Evolutionary conservation across 2,797 vertebrate genomes (phyloP).

Genomic region (Danio choprae): DNA sequence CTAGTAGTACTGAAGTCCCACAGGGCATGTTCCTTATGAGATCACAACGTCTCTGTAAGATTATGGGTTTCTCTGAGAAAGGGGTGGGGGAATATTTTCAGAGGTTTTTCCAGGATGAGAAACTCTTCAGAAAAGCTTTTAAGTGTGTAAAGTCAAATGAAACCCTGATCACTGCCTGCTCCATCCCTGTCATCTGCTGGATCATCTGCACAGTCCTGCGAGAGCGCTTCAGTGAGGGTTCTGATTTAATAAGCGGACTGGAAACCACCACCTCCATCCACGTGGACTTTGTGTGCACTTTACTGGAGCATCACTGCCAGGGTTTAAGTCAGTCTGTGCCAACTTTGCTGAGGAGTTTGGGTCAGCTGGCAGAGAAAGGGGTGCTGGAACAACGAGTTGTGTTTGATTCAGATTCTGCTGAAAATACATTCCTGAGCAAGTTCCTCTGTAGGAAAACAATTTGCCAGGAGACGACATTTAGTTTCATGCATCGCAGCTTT

Average conservation of each 20-base stretch:
- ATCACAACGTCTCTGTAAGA: background rate
- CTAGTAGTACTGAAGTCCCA: background rate
- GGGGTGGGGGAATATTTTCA: conserved; percentile 17
- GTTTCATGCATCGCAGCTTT: conserved; percentile 32
- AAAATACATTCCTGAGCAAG: too few relatives aligned
- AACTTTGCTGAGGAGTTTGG: conserved; percentile 35
- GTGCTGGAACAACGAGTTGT: conserved; percentile 29
- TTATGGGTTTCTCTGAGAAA: conserved; percentile 27
- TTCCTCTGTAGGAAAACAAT: conserved; percentile 20
- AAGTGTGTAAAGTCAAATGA: conserved; percentile 7
- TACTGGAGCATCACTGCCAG: conserved; percentile 39
- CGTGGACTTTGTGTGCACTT: conserved; percentile 16
- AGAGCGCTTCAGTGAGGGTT: conserved; percentile 7
- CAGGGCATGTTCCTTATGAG: conserved; percentile 20
- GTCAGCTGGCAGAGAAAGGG: conserved; percentile 43
- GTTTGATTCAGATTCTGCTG: conserved; percentile 25
- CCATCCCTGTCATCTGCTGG: conserved; percentile 35
- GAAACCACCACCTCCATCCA: conserved; percentile 44
- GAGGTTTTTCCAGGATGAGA: conserved; percentile 6
- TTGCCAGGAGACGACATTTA: background rate
- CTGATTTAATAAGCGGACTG: background rate
- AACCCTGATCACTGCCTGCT: conserved; percentile 23
- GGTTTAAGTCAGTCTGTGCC: conserved; percentile 11
- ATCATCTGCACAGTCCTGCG: conserved; percentile 38
- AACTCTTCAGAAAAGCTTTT: conserved; percentile 22